phyloP scores from a whole-genome alignment of 2,113 vertebrate genomes.

The Burhinus oedicnemus region DNA sequence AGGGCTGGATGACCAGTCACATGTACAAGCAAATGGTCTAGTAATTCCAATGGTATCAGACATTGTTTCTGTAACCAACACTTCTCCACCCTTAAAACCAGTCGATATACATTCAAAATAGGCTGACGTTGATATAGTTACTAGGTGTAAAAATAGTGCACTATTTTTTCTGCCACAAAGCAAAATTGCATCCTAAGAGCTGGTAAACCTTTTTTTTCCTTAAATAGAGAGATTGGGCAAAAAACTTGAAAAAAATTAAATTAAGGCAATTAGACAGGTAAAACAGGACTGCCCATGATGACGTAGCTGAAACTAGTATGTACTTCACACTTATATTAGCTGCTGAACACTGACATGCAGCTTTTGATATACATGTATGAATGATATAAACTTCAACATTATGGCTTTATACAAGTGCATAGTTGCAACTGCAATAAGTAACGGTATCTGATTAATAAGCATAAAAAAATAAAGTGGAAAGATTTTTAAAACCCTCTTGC shows the following conservation, averaged over 20 bases:
- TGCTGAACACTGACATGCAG: slow-evolving; percentile 76
- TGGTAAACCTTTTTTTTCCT: slow-evolving; percentile 72
- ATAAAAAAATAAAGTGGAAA: slow-evolving; percentile 82
- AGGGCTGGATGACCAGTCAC: slow-evolving; percentile 55
- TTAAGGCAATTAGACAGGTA: slow-evolving; percentile 82
- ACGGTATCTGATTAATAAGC: slow-evolving; percentile 74
- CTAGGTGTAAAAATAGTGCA: slow-evolving; percentile 79
- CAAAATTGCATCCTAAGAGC: slow-evolving; percentile 81
- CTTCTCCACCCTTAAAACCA: slow-evolving; percentile 61
- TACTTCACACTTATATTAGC: slow-evolving; percentile 56
- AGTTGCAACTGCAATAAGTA: slow-evolving; percentile 76
- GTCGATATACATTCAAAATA: slow-evolving; percentile 84
- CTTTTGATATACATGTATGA: slow-evolving; percentile 48
- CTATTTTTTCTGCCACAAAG: slow-evolving; percentile 74
- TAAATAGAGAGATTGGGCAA: slow-evolving; percentile 75
- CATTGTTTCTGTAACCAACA: slow-evolving; percentile 65
- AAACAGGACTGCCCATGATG: slow-evolving; percentile 64
- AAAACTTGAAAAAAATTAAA: slow-evolving; percentile 72
- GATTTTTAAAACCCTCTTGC: slow-evolving; percentile 76
- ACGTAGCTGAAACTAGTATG: slow-evolving; percentile 62
- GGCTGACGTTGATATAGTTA: slow-evolving; percentile 74
- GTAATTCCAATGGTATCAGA: slow-evolving; percentile 59
- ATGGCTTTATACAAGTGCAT: slow-evolving; percentile 83
- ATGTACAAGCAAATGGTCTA: slow-evolving; percentile 42
- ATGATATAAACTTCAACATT: slow-evolving; percentile 61